Evolutionary conservation across 2,888 invertebrate species (phyloP).

Genomic region (Lucinisca nassula): DNA sequence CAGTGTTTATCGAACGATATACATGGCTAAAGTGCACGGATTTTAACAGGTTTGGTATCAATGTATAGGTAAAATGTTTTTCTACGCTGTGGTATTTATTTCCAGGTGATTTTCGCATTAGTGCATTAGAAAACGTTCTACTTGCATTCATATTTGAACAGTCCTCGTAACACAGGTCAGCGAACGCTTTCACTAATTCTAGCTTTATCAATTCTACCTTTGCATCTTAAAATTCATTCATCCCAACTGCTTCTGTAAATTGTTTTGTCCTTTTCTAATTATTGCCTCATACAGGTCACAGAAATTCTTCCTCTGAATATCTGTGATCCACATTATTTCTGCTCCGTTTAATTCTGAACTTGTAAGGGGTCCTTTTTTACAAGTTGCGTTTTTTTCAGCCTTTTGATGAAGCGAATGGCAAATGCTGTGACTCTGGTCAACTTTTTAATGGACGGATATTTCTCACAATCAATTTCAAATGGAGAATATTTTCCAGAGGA

Average conservation of each 20-base stretch:
- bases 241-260: constrained; percentile 30
- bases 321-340: constrained; percentile 35
- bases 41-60: no score
- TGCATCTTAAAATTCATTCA: constrained; percentile 41
- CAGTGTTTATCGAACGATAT: no score
- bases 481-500: neutral
- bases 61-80: no score
- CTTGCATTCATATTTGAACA: no score
- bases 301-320: constrained; percentile 19
- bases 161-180: no score
- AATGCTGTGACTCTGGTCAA: constrained; percentile 41
- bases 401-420: constrained; percentile 19
- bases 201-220: constrained; percentile 51
- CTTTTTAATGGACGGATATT: constrained; percentile 28
- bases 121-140: no score
- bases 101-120: no score
- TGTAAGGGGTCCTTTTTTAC: neutral
- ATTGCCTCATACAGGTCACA: neutral
- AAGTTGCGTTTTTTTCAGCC: neutral
- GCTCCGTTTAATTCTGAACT: constrained; percentile 29
- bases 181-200: constrained; percentile 39
- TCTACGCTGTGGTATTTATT: no score
- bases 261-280: neutral
- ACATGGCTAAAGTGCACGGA: no score
- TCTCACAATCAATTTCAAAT: constrained; percentile 34